Conservation (phyloP, 1,140 invertebrate genomes). For the Wiebesia pumilae region DNA sequence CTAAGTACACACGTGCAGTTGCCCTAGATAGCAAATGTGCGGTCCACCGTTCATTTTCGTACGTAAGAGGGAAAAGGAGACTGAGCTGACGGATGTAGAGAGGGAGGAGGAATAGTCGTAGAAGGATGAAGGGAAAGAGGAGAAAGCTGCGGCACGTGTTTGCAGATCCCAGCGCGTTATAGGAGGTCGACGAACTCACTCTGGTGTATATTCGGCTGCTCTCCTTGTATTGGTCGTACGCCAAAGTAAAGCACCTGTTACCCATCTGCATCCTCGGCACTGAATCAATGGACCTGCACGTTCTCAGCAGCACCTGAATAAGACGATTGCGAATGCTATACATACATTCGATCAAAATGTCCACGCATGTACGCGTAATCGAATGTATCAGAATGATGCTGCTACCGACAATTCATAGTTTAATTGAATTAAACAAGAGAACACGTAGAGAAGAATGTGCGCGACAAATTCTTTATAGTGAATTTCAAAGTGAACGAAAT, state of each 20-base stretch:
- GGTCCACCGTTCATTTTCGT: conserved; percentile 8
- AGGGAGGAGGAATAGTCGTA: background rate
- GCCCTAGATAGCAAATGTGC: background rate
- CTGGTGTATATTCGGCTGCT: background rate
- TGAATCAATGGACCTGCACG: background rate
- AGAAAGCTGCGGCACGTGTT: background rate
- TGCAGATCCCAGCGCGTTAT: conserved; percentile 4
- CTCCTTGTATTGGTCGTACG: conserved; percentile 10
- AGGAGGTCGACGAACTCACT: background rate
- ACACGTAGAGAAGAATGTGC: too few relatives aligned
- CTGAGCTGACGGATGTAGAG: background rate
- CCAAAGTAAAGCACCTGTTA: conserved; percentile 38
- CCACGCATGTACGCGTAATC: too few relatives aligned
- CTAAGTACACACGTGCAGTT: background rate
- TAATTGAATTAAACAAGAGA: too few relatives aligned
- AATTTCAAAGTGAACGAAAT: too few relatives aligned
- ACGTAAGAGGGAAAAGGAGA: background rate
- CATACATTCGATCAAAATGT: background rate
- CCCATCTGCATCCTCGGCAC: background rate
- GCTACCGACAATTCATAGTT: too few relatives aligned
- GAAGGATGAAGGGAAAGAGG: background rate
- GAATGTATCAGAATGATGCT: too few relatives aligned
- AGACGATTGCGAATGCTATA: background rate
- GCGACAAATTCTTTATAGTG: too few relatives aligned
- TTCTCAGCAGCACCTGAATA: background rate